Conservation (phyloP, 2,797 vertebrate genomes). For the Notolepis coatsorum region DNA sequence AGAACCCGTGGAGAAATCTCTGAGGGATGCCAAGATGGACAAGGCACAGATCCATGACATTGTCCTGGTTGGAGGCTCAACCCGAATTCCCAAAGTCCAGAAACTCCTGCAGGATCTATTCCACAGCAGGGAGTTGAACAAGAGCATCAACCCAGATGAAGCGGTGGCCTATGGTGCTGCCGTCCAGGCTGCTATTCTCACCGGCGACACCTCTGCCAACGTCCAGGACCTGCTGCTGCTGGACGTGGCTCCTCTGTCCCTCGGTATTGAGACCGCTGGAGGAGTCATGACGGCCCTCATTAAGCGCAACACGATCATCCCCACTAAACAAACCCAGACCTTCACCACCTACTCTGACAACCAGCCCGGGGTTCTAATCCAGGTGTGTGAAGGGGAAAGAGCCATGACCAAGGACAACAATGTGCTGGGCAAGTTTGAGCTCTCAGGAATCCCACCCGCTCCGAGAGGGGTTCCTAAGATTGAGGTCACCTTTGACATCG, state of each 20-base stretch:
- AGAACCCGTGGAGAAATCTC: slow-evolving; percentile 55
- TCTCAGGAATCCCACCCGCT: slow-evolving; percentile 55
- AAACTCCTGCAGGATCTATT: slow-evolving; percentile 61
- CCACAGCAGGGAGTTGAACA: slow-evolving; percentile 57
- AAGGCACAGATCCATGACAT: slow-evolving; percentile 45
- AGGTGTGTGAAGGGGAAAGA: slow-evolving; percentile 62
- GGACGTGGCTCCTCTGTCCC: slow-evolving; percentile 58
- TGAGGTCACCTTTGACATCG: slow-evolving; percentile 61
- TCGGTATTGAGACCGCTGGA: slow-evolving; percentile 61
- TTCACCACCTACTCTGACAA: slow-evolving; percentile 64
- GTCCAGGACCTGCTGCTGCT: slow-evolving; percentile 64
- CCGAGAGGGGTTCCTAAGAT: slow-evolving; percentile 61
- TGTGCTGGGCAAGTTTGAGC: slow-evolving; percentile 60
- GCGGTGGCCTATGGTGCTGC: slow-evolving; percentile 60
- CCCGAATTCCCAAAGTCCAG: slow-evolving; percentile 59
- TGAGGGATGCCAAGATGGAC: slow-evolving; percentile 54
- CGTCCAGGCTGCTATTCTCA: slow-evolving; percentile 62
- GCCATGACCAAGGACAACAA: slow-evolving; percentile 70
- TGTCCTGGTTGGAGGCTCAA: slow-evolving; percentile 58
- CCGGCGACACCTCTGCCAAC: slow-evolving; percentile 52
- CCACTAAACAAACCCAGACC: slow-evolving; percentile 58
- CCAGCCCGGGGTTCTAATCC: slow-evolving; percentile 65
- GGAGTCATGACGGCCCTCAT: slow-evolving; percentile 64
- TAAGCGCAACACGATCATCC: slow-evolving; percentile 66
- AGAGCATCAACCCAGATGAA: slow-evolving; percentile 61